A percentile compares a stretch with the other conserved stretches of the same genome.
Conservation (phyloP, 2,797 vertebrate species). For the Falco berigora region DNA sequence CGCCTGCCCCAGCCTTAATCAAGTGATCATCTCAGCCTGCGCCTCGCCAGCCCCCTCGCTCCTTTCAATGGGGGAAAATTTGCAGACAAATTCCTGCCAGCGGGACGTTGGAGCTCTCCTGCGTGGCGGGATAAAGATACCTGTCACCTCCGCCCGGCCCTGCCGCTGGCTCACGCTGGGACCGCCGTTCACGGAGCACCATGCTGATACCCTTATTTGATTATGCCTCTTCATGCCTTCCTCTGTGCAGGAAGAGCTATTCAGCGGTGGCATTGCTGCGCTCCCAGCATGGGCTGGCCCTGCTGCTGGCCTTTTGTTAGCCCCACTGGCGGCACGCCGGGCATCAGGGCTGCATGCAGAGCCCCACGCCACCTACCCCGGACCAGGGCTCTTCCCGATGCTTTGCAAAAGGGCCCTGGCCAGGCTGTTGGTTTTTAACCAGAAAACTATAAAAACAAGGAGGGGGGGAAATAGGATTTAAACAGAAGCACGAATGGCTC, state of each 20-base stretch:
- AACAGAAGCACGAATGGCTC: neutral
- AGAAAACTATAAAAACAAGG: neutral
- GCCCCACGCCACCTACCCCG: fast-evolving
- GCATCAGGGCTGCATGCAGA: neutral
- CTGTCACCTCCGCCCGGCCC: slow-evolving; percentile 82
- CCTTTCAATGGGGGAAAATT: slow-evolving; percentile 78
- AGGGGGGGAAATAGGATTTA: neutral
- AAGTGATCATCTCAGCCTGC: slow-evolving; percentile 88
- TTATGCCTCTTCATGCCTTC: slow-evolving; percentile 74
- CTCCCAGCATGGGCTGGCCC: slow-evolving; percentile 71
- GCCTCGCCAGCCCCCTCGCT: slow-evolving; percentile 75
- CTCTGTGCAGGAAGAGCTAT: slow-evolving; percentile 77
- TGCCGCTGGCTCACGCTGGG: slow-evolving; percentile 74
- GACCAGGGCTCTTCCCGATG: neutral
- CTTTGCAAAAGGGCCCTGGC: neutral
- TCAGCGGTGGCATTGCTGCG: slow-evolving; percentile 56
- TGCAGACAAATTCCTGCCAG: slow-evolving; percentile 91
- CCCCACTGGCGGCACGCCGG: neutral
- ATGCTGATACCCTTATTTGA: slow-evolving; percentile 86
- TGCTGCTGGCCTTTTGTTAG: slow-evolving; percentile 58
- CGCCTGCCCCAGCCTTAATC: slow-evolving; percentile 81
- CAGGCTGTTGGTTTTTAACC: neutral
- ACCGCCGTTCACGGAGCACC: slow-evolving; percentile 79
- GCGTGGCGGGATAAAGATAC: slow-evolving; percentile 84
- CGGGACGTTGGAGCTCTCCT: slow-evolving; percentile 79